Conservation (phyloP, 1,140 invertebrate species). For the Neodiprion pinetum region DNA sequence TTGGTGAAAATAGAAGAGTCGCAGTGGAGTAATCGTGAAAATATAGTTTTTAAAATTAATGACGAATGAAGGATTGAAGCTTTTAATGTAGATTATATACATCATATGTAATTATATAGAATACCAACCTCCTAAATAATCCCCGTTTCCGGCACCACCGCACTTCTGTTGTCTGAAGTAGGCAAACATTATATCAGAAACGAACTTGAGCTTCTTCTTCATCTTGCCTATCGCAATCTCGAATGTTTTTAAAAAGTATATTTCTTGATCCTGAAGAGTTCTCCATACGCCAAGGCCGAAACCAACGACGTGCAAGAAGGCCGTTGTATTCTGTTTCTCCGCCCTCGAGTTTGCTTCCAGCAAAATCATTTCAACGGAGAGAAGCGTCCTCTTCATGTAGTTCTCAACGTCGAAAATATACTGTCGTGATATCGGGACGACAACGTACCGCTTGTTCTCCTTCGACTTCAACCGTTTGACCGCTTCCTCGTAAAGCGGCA, state of each 20-base stretch:
- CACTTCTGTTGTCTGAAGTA: conserved; percentile 53
- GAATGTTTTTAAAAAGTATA: conserved; percentile 56
- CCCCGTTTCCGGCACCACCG: conserved; percentile 51
- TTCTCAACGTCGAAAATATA: conserved; percentile 54
- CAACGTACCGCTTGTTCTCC: conserved; percentile 46
- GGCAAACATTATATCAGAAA: conserved; percentile 58
- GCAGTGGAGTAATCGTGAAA: not conserved
- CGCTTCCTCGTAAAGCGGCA: conserved; percentile 48
- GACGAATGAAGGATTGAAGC: not conserved
- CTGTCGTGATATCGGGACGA: conserved; percentile 33
- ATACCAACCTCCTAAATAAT: conserved; percentile 49
- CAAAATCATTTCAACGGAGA: conserved; percentile 58
- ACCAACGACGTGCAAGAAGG: conserved; percentile 60
- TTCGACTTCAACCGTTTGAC: conserved; percentile 42
- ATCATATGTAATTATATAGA: not conserved
- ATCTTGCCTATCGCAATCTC: conserved; percentile 52
- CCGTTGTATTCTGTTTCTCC: conserved; percentile 54
- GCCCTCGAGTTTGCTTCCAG: conserved; percentile 57
- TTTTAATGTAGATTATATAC: not conserved
- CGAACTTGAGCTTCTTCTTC: conserved; percentile 51
- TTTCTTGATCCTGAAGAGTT: conserved; percentile 49
- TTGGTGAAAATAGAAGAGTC: too few relatives aligned
- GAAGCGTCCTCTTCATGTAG: conserved; percentile 55
- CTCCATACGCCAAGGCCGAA: conserved; percentile 54
- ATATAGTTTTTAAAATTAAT: not conserved